phyloP scores from a whole-genome alignment of 2,888 invertebrate species.

The Sphinx pinastri region DNA sequence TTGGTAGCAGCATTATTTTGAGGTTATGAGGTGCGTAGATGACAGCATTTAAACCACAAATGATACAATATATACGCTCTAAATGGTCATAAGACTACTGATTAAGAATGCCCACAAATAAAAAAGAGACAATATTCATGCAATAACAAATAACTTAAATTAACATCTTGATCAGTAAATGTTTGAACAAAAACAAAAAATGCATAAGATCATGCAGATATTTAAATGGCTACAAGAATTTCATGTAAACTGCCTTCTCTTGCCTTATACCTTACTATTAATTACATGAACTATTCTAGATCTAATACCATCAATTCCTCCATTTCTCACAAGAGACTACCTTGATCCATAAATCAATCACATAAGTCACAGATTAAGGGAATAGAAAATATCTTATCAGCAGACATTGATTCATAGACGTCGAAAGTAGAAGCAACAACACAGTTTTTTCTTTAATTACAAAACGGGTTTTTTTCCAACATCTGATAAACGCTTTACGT shows the following conservation, averaged over 20 bases:
- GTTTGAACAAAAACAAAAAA: background rate
- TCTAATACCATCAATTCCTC: background rate
- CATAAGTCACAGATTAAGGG: background rate
- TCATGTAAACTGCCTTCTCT: background rate
- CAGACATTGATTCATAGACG: background rate
- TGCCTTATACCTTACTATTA: background rate
- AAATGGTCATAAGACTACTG: too few species aligned
- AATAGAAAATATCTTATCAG: background rate
- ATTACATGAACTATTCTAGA: too few species aligned
- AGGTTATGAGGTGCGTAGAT: too few species aligned
- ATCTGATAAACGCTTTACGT: too few species aligned
- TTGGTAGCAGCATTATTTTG: too few species aligned
- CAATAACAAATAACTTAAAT: background rate
- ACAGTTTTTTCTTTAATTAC: too few species aligned
- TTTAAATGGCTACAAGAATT: background rate
- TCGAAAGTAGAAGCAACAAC: too few species aligned
- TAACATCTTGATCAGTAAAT: background rate
- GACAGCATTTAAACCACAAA: too few species aligned
- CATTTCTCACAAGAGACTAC: background rate
- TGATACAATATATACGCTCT: too few species aligned
- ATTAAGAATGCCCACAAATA: background rate
- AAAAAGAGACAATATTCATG: too few species aligned
- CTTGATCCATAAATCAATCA: constrained; percentile 1
- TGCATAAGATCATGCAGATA: background rate
- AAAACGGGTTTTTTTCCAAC: too few species aligned